Evolutionary conservation across 1,140 invertebrate genomes (phyloP).

Genomic region (Melipona quadrifasciata): DNA sequence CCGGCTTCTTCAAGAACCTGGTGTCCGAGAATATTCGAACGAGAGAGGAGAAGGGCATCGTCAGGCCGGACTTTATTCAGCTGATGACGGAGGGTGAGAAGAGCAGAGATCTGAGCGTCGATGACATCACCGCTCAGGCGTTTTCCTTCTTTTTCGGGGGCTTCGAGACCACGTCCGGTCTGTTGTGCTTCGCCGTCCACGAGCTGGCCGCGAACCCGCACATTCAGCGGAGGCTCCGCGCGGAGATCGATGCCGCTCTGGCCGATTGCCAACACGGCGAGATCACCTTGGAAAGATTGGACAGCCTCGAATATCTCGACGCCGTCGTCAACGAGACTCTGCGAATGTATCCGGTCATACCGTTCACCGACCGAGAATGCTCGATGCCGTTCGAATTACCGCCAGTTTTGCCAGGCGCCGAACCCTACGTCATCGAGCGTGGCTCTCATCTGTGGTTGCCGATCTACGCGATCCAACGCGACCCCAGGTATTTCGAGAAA

Average conservation of each 20-base stretch:
- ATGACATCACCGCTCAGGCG: slow-evolving; percentile 81
- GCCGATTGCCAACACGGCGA: slow-evolving; percentile 70
- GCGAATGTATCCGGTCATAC: slow-evolving; percentile 83
- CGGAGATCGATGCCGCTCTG: slow-evolving; percentile 82
- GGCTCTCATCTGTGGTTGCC: slow-evolving; percentile 79
- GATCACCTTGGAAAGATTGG: slow-evolving; percentile 76
- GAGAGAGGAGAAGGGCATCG: slow-evolving; percentile 59
- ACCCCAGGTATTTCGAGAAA: slow-evolving; percentile 84
- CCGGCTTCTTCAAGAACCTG: slow-evolving; percentile 40
- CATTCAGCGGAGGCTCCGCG: slow-evolving; percentile 82
- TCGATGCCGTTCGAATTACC: slow-evolving; percentile 81
- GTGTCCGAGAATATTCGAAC: slow-evolving; percentile 10
- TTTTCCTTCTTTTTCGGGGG: slow-evolving; percentile 82
- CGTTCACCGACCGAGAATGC: slow-evolving; percentile 81
- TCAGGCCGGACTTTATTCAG: slow-evolving; percentile 70
- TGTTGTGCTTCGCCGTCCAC: slow-evolving; percentile 79
- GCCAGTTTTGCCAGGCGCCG: slow-evolving; percentile 35
- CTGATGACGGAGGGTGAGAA: slow-evolving; percentile 73
- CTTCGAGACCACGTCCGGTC: slow-evolving; percentile 83
- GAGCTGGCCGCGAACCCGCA: slow-evolving; percentile 83
- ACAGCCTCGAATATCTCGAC: slow-evolving; percentile 80
- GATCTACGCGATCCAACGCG: slow-evolving; percentile 84
- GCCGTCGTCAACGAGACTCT: slow-evolving; percentile 83
- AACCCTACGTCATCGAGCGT: slow-evolving; percentile 66
- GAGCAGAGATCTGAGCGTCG: slow-evolving; percentile 71